These are phyloP conservation scores for Mycetomoellerius zeteki DNA, from an alignment of 1,140 invertebrate species.

Conservation along the genomic window DNA sequence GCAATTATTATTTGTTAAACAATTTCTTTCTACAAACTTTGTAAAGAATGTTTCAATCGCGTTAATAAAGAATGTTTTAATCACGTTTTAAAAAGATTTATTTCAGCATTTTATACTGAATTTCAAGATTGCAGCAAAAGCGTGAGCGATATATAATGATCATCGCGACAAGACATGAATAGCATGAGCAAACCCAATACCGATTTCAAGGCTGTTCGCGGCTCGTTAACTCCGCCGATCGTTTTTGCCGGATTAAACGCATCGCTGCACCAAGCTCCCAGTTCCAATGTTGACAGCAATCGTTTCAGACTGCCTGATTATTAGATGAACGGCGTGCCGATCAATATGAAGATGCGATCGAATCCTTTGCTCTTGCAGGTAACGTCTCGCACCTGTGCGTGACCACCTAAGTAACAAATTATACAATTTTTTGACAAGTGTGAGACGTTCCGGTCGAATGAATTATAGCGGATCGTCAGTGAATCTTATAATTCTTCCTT, in stretches of 20 bases:
- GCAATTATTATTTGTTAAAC: neutral
- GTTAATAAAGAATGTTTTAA: constrained; percentile 6
- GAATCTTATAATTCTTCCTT: neutral
- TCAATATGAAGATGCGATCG: constrained; percentile 11
- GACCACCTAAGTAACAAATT: neutral
- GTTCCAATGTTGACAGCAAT: constrained; percentile 59
- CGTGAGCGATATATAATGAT: neutral
- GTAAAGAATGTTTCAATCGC: no score
- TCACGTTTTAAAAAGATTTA: neutral
- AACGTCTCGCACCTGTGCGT: constrained; percentile 6
- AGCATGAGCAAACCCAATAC: constrained; percentile 70
- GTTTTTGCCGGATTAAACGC: constrained; percentile 80
- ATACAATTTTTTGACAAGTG: neutral
- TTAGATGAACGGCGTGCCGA: neutral
- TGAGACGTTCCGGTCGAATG: neutral
- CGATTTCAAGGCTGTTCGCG: constrained; percentile 80
- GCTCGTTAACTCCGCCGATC: constrained; percentile 77
- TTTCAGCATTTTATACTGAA: neutral
- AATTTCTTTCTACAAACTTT: neutral
- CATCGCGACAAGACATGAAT: constrained; percentile 7
- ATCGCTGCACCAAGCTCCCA: constrained; percentile 68
- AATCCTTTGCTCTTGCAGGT: neutral
- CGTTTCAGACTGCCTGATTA: constrained; percentile 38
- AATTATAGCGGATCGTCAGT: neutral
- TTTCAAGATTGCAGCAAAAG: neutral